These are phyloP conservation scores for Percopsis omiscomaycus DNA, from an alignment of 2,797 vertebrate genomes.

Conservation along the genomic window DNA sequence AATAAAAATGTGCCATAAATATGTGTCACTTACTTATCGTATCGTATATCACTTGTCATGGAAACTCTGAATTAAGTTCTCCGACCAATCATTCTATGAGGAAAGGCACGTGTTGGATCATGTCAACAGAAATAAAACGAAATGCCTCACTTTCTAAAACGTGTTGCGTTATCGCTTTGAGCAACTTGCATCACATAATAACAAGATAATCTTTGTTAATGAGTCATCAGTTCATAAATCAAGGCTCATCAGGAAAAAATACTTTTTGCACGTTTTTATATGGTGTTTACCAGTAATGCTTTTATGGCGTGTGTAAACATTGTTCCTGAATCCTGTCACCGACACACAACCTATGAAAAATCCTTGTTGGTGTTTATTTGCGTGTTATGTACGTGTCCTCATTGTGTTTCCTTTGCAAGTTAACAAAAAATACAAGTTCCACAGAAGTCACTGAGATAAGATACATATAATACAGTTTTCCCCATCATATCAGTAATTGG, in stretches of 20 bases:
- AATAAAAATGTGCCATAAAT: not conserved
- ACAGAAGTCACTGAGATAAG: too few relatives aligned
- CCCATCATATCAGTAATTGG: not conserved
- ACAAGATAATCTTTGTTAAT: not conserved
- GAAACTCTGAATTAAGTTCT: slow-evolving; percentile 29
- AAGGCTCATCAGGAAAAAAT: not conserved
- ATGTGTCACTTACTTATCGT: too few relatives aligned
- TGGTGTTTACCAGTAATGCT: too few relatives aligned
- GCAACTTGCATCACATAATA: too few relatives aligned
- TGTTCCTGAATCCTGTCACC: not conserved
- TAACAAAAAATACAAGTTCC: too few relatives aligned
- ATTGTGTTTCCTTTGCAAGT: not conserved
- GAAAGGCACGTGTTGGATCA: not conserved
- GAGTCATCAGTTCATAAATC: not conserved
- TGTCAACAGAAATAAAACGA: slow-evolving; percentile 5
- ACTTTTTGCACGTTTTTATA: too few relatives aligned
- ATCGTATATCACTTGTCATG: not conserved
- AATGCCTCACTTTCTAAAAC: not conserved
- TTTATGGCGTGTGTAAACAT: too few relatives aligned
- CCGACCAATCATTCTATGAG: not conserved
- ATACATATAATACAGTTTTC: too few relatives aligned
- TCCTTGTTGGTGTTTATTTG: not conserved
- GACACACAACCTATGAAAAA: not conserved
- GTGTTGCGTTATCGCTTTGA: not conserved
- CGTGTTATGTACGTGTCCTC: not conserved